These are phyloP conservation scores for Bovichtus diacanthus DNA, from an alignment of 2,797 vertebrate genomes.

Conservation along the genomic window DNA sequence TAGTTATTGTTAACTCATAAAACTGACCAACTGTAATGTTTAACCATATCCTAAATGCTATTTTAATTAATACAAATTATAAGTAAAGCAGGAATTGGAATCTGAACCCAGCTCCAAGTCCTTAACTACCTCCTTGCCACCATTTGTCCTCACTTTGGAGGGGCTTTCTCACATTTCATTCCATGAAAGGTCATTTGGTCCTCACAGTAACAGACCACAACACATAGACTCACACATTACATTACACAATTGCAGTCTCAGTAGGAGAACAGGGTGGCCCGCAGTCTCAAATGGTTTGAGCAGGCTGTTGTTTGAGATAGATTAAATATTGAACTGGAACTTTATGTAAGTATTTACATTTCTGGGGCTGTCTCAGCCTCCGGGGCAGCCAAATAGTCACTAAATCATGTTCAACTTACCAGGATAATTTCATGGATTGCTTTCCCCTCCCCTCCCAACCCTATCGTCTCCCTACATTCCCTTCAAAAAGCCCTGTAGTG, in stretches of 20 bases:
- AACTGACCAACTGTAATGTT: not conserved
- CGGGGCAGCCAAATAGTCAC: slow-evolving; percentile 51
- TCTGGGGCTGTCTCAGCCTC: slow-evolving; percentile 39
- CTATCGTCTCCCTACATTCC: slow-evolving; percentile 23
- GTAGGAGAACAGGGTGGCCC: slow-evolving; percentile 20
- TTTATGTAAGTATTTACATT: slow-evolving; percentile 73
- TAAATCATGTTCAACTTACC: slow-evolving; percentile 69
- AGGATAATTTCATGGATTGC: slow-evolving; percentile 56
- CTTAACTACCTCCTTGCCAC: not conserved
- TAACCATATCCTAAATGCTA: not conserved
- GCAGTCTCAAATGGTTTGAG: slow-evolving; percentile 14
- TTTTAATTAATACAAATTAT: not conserved
- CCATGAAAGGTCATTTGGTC: slow-evolving; percentile 14
- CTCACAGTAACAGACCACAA: not conserved
- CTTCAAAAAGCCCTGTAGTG: slow-evolving; percentile 34
- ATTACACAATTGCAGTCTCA: not conserved
- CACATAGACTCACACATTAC: slow-evolving; percentile 6
- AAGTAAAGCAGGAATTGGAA: not conserved
- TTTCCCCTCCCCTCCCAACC: slow-evolving; percentile 9
- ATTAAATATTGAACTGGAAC: slow-evolving; percentile 71
- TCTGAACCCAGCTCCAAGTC: not conserved
- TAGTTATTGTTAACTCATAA: not conserved
- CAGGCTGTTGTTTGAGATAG: slow-evolving; percentile 52
- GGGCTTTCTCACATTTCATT: not conserved
- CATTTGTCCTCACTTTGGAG: not conserved